A percentile compares a stretch with the other conserved stretches of the same genome.
Conservation (phyloP, 2,113 vertebrate genomes). For the Peucedramus taeniatus region DNA sequence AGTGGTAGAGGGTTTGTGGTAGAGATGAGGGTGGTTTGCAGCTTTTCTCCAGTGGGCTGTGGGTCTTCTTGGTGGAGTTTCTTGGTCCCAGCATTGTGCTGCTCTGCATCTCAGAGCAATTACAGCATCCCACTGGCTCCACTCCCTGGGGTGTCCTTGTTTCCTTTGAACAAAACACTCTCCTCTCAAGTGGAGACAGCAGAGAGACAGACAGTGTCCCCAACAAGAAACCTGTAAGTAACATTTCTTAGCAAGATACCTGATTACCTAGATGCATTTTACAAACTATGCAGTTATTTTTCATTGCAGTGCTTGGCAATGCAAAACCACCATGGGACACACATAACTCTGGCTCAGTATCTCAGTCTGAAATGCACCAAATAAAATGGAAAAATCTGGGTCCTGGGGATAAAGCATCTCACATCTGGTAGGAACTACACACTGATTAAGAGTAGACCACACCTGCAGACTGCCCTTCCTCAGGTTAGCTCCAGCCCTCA, state of each 20-base stretch:
- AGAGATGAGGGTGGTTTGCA: not conserved
- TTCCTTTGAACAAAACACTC: not conserved
- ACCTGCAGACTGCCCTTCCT: not conserved
- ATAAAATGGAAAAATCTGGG: not conserved
- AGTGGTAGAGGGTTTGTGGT: not conserved
- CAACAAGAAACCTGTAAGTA: not conserved
- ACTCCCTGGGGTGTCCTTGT: not conserved
- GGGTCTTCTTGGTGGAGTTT: not conserved
- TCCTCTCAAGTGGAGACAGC: not conserved
- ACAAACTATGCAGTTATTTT: not conserved
- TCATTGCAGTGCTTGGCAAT: not conserved
- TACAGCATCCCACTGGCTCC: not conserved
- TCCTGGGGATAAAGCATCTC: not conserved
- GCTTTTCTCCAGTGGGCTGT: not conserved
- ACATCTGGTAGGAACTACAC: not conserved
- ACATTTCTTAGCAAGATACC: not conserved
- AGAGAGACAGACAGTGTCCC: not conserved
- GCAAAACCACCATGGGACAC: not conserved
- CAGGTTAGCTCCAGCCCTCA: not conserved
- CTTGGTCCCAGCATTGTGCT: not conserved
- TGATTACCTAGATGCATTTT: not conserved
- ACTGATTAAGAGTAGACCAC: not conserved
- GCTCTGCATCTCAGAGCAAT: not conserved
- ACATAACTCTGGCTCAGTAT: not conserved
- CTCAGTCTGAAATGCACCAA: not conserved